Evolutionary conservation across 2,113 vertebrate species (phyloP).

Genomic region (Anarrhichthys ocellatus): DNA sequence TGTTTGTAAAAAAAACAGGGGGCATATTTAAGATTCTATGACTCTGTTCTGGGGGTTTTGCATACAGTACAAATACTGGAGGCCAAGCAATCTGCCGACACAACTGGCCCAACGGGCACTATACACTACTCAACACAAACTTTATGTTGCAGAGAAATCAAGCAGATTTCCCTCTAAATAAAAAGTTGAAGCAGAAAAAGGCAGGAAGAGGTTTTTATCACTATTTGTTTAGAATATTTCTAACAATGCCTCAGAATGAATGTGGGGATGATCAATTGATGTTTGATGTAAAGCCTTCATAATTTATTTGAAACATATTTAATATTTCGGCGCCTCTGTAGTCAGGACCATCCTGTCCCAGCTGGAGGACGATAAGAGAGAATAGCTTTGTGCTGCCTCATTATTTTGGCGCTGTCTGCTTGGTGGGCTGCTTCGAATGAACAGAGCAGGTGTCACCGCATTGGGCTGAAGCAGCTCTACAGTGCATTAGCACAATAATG

Average conservation of each 20-base stretch:
- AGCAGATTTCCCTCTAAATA: not conserved
- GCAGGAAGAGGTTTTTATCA: not conserved
- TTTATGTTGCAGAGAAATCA: not conserved
- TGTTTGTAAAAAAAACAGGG: too few relatives aligned
- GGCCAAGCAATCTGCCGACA: too few relatives aligned
- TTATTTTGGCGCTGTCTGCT: conserved; percentile 42
- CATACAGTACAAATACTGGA: too few relatives aligned
- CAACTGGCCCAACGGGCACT: too few relatives aligned
- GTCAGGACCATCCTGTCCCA: conserved; percentile 29
- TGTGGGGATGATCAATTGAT: conserved; percentile 26
- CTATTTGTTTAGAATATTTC: not conserved
- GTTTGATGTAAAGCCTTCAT: conserved; percentile 20
- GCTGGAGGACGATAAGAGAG: conserved; percentile 29
- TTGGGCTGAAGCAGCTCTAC: conserved; percentile 23
- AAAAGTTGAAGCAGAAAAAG: not conserved
- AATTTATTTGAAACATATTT: conserved; percentile 42
- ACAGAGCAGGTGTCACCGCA: conserved; percentile 59
- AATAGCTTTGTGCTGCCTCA: conserved; percentile 33
- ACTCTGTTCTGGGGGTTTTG: not conserved
- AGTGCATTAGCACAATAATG: conserved; percentile 73
- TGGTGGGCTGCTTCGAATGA: not conserved
- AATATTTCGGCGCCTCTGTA: conserved; percentile 7
- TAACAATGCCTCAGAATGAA: conserved; percentile 20
- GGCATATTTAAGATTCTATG: not conserved
- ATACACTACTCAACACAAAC: too few relatives aligned